Base-by-base conservation (phyloP, 2,888 invertebrate species). In the Meloe dianella region DNA sequence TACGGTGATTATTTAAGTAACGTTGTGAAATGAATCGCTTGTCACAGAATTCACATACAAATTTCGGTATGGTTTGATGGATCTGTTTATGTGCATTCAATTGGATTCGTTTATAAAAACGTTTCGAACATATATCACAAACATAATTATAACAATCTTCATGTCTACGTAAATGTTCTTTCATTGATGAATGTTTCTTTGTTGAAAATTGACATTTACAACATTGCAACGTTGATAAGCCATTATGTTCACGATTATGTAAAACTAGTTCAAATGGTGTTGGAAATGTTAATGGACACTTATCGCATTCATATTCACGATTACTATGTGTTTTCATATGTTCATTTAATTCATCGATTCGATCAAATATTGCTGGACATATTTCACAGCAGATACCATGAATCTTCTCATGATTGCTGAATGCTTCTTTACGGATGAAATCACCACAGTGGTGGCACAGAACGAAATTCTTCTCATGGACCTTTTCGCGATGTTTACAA, bases 11-110 rank as follows among this genome's bases (percentile, higher is more conserved):
- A 3, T 75, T 70, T 24, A 80, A 66, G 61, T 81, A 81, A 10
- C 78, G 68, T 22, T 74, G 73, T 7, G 78, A 73, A 1, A 75
- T 63, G 63, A 82, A 81, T 59, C 73, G 79, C 63, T 82, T 82
- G 20, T 74, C 71, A 59, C 82, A 82, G 57, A 78, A 69, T 10
- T 80, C 78, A 67, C 82, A 82, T 9, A 71, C 64, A 69, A 78
- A 80, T 35, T 73, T 77, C 54, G 79, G 80, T 12, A 79, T 76
- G 54, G 79, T 80, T 20, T 75, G 70, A 64, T 82, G 82, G 29
- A 78, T 69, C 60, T 80, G 79, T 71, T 80, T 76, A 66, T 83
- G 83, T 0, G 73, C 74, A 6, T 75, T 73, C 38, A 77, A 71
- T 27, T 69, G 61, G n/a, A 72, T 69, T 29, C 71, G 72, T 24